phyloP scores from a whole-genome alignment of 2,888 invertebrate species.

The Drosophila maculinotata region DNA sequence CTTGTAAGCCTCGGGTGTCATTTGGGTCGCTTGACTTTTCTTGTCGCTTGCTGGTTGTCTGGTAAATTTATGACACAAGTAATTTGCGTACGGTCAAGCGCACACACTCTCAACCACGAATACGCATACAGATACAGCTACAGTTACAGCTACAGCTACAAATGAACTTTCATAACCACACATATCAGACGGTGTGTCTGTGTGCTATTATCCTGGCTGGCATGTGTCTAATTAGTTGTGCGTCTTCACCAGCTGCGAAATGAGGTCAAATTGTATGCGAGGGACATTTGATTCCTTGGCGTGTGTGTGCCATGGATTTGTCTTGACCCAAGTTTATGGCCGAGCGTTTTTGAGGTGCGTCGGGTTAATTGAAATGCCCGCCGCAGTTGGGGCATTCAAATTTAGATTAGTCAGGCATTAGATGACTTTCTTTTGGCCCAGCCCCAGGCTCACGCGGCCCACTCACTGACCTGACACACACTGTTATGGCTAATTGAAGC shows the following conservation, averaged over 20 bases:
- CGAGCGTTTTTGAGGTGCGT: slow-evolving; percentile 63
- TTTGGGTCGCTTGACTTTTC: slow-evolving; percentile 66
- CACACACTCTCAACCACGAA: slow-evolving; percentile 37
- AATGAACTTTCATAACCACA: slow-evolving; percentile 57
- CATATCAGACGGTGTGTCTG: slow-evolving; percentile 48
- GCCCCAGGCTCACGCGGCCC: neutral
- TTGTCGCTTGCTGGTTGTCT: slow-evolving; percentile 51
- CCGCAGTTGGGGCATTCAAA: slow-evolving; percentile 51
- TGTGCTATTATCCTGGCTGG: slow-evolving; percentile 39
- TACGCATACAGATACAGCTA: slow-evolving; percentile 19
- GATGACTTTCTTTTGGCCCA: slow-evolving; percentile 39
- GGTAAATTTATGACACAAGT: slow-evolving; percentile 77
- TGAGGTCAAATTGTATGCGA: slow-evolving; percentile 70
- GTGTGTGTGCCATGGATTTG: slow-evolving; percentile 70
- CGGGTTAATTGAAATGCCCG: slow-evolving; percentile 76
- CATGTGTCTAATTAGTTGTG: slow-evolving; percentile 81
- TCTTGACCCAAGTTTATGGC: slow-evolving; percentile 63
- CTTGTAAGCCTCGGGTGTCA: slow-evolving; percentile 69
- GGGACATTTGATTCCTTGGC: slow-evolving; percentile 54
- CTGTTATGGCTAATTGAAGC: slow-evolving; percentile 66
- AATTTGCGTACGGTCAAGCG: slow-evolving; percentile 78
- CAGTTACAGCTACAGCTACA: slow-evolving; percentile 30
- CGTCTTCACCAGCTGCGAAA: slow-evolving; percentile 66
- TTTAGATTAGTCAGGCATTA: slow-evolving; percentile 64
- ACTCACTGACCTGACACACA: slow-evolving; percentile 38